Conservation (phyloP, 2,113 vertebrate species). For the Montifringilla adamsi region DNA sequence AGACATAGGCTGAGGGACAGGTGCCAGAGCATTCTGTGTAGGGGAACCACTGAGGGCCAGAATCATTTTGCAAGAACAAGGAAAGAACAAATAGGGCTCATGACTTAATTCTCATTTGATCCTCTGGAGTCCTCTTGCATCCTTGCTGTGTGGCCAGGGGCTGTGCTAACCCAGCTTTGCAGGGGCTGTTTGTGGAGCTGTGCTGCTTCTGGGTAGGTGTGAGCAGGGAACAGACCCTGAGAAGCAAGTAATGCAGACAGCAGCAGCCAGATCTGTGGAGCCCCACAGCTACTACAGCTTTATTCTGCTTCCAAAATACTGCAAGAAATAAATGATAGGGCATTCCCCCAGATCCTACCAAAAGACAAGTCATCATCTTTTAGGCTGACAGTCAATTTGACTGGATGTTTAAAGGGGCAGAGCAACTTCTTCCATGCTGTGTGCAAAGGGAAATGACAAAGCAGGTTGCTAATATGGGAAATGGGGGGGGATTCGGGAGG, state of each 20-base stretch:
- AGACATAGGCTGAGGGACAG: background rate
- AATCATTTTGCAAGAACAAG: background rate
- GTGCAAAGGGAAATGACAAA: background rate
- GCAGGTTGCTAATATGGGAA: background rate
- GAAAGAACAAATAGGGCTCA: background rate
- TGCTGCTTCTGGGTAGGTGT: background rate
- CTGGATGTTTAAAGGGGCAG: slow-evolving; percentile 7
- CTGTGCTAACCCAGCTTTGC: background rate
- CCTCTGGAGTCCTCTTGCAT: accelerated
- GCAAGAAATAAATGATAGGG: background rate
- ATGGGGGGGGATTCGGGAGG: accelerated
- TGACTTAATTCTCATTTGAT: background rate
- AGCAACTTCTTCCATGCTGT: background rate
- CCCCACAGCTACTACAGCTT: background rate
- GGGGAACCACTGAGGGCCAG: background rate
- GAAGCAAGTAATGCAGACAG: background rate
- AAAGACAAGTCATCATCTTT: background rate
- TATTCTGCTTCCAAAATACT: slow-evolving; percentile 20
- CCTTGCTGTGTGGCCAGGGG: accelerated
- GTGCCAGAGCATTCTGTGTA: accelerated
- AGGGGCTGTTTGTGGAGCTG: background rate
- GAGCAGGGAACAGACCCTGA: background rate
- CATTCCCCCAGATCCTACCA: background rate
- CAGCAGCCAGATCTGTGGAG: background rate
- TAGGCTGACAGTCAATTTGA: background rate